Conservation (phyloP, 1,140 invertebrate genomes). For the Agrilus planipennis region DNA sequence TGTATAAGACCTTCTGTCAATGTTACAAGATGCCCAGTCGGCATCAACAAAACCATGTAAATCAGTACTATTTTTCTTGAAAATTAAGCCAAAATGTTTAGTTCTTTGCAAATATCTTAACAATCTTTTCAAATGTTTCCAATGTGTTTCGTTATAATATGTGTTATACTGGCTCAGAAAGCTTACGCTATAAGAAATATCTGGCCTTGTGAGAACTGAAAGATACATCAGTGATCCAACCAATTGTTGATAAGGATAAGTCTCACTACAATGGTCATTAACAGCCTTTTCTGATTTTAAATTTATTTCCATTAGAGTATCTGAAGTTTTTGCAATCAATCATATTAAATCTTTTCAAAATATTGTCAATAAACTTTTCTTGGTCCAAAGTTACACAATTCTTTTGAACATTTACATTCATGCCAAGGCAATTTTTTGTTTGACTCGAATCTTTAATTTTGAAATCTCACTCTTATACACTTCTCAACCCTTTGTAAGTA, state of each 20-base stretch:
- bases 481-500: too few relatives aligned
- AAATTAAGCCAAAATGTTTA: conserved; percentile 8
- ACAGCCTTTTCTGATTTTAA: conserved; percentile 20
- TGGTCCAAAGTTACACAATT: conserved; percentile 24
- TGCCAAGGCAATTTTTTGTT: too few relatives aligned
- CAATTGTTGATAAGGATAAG: conserved; percentile 19
- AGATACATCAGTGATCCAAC: conserved; percentile 35
- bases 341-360: conserved; percentile 28
- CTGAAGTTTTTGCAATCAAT: conserved; percentile 23
- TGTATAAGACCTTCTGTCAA: too few relatives aligned
- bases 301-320: conserved; percentile 24
- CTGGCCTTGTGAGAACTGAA: conserved; percentile 27
- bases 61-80: conserved; percentile 3
- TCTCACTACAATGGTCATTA: too few relatives aligned
- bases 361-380: conserved; percentile 24
- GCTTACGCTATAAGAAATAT: conserved; percentile 30
- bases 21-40: too few relatives aligned
- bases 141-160: conserved; percentile 21
- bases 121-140: conserved; percentile 25
- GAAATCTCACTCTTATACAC: too few relatives aligned
- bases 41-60: too few relatives aligned
- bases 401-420: conserved; percentile 12
- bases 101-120: conserved; percentile 27
- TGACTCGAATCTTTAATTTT: too few relatives aligned
- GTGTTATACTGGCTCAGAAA: conserved; percentile 26